Base-by-base conservation (phyloP, 2,888 invertebrate genomes). In the Biston betularia region DNA sequence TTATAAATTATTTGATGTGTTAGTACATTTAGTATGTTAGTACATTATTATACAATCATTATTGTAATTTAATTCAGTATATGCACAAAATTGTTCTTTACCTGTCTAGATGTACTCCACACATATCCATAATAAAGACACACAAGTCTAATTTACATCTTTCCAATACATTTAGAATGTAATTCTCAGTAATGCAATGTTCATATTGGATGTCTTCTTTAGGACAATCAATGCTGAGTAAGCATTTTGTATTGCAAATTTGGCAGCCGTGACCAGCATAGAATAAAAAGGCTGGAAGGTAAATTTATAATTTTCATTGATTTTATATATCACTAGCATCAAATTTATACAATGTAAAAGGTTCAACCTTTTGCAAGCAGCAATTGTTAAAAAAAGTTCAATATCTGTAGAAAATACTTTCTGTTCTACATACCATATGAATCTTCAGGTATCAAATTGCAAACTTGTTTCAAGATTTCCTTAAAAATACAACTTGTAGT, bases 181-280 rank as follows among this genome's bases (percentile, higher is more conserved):
- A 92, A 66, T 94, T 92, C 69, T 94, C 94, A 6, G 93, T 93
- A 0, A 94, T 79, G 73, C 93, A 91, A 66, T 94, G 86, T 15
- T 82, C 77, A 44, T 85, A 75, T 9, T 80, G 76, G 33, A 92
- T 93, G 24, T 89, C 82, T 62, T 90, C 86, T 3, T 76, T 74
- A 0, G 95, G 94, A 52, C 93, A 90, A 68, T 95, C 93, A 0
- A 89, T 82, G 4, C 94, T 89, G 5, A 95, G 79, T 83, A 95
- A 89, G 71, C 90, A 94, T 78, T 93, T 94, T 14, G 91, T 92
- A 58, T 93, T 93, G 65, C 88, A 86, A 6, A 94, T 73, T 73
- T 94, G 90, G 76, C 94, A 94, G 8, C 95, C 95, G 75, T 95
- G 95, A 3, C 95, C 95, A 14, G 93, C 94, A 69, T 94, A 95